Evolutionary conservation across 2,113 vertebrate genomes (phyloP).

Genomic region (Apodemus speciosus): DNA sequence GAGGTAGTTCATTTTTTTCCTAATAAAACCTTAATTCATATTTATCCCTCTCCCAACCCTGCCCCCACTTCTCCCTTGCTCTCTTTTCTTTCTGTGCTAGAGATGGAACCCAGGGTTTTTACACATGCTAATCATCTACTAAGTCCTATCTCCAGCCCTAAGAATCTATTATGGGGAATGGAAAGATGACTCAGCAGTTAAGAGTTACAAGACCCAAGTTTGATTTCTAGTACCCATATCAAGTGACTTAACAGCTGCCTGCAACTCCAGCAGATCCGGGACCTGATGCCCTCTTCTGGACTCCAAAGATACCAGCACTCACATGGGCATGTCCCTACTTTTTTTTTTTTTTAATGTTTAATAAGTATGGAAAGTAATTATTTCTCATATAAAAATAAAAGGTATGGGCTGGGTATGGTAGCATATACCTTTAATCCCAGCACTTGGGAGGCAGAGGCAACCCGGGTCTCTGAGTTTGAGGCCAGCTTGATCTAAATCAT

Average conservation of each 20-base stretch:
- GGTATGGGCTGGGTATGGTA: not conserved
- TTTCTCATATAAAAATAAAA: not conserved
- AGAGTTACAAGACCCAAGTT: not conserved
- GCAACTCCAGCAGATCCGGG: not conserved
- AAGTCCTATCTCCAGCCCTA: not conserved
- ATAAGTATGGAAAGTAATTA: not conserved
- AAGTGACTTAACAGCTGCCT: not conserved
- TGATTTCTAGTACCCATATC: not conserved
- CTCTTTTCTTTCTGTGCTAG: not conserved
- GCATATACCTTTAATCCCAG: not conserved
- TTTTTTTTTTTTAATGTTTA: too few relatives aligned
- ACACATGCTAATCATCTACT: not conserved
- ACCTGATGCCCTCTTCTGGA: too few relatives aligned
- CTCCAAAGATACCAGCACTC: not conserved
- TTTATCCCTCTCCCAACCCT: not conserved
- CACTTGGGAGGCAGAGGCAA: not conserved
- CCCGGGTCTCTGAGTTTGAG: not conserved
- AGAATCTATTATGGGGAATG: not conserved
- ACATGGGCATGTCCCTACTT: not conserved
- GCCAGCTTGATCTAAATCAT: not conserved
- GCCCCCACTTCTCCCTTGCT: not conserved
- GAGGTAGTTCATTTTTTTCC: not conserved
- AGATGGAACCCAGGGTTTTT: not conserved
- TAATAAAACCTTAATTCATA: not conserved
- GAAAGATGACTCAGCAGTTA: not conserved